Conservation (phyloP, 2,797 vertebrate species). For the Melanotaenia boesemani region DNA sequence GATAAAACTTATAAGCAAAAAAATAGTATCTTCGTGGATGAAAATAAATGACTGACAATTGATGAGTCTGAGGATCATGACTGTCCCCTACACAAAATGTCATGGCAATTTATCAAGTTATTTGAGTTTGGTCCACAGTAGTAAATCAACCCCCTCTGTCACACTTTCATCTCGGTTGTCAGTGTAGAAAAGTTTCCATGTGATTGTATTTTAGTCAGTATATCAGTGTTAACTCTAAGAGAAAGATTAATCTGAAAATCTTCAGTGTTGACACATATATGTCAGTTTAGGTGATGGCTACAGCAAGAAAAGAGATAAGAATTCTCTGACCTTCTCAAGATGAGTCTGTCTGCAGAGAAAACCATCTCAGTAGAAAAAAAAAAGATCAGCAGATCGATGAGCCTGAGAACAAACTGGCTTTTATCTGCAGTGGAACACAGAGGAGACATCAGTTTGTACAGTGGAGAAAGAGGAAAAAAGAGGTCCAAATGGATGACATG, state of each 20-base stretch:
- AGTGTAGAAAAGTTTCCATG: conserved; percentile 10
- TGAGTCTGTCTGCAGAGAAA: conserved; percentile 30
- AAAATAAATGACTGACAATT: neutral
- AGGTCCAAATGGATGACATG: conserved; percentile 15
- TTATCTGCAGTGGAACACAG: conserved; percentile 39
- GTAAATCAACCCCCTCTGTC: neutral
- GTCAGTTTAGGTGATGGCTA: conserved; percentile 12
- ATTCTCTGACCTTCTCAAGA: conserved; percentile 36
- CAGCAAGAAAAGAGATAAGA: conserved; percentile 11
- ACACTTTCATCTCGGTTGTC: conserved; percentile 2
- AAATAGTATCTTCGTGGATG: neutral
- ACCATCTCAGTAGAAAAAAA: conserved; percentile 40
- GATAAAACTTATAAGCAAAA: neutral
- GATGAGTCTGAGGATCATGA: neutral
- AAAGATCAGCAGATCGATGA: conserved; percentile 50
- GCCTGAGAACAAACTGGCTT: conserved; percentile 41
- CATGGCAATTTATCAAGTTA: neutral
- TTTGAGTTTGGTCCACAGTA: neutral
- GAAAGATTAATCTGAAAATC: conserved; percentile 12
- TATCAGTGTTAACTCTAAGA: neutral
- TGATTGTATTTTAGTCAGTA: conserved; percentile 18
- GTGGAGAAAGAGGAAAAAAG: conserved; percentile 2
- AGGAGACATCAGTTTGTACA: conserved; percentile 34
- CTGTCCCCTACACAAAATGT: neutral
- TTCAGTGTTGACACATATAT: conserved; percentile 18